Evolutionary conservation across 2,797 vertebrate species (phyloP), one percentile per base, ranked within the genome.

Genomic region (Hoplostethus atlanticus): DNA sequence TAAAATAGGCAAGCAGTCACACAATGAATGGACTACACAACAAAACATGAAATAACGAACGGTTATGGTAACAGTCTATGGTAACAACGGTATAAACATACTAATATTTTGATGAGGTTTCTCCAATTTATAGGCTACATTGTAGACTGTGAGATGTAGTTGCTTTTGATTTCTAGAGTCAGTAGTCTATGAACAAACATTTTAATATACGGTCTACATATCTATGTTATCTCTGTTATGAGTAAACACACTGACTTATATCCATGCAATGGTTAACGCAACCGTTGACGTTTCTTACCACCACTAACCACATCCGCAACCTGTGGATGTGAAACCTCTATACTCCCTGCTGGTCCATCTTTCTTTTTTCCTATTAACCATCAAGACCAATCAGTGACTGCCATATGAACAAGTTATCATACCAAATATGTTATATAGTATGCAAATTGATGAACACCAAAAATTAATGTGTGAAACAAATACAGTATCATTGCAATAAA

Each of bases 241-340:
- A 13, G 40, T 58, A 36, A 71, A 56, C 17, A 68, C 30, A 51
- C 17, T 3, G 17, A 28, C 28, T 9, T 52, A n/a, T 54, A 52
- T 56, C 11, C 66, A 83, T 77, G 51, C 60, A 64, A 2, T 54
- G 8, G 12, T 66, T 50, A 44, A 47, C 21, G 44, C 17, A 70
- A 13, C 11, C 17, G 15, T 38, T 52, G 12, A 44, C 6, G 16
- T 57, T 36, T 77, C 87, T 86, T 80, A 87, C 86, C 84, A 16
- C 6, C 48, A 3, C 6, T 63, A 63, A 1, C 40, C 31, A 4
- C 46, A 70, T 73, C 66, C 25, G 34, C 48, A 55, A 3, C 66
- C 1, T 66, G 21, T 47, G 67, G 42, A 13, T 75, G 70, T 1
- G 34, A 12, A 56, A 2, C 56, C 42, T 31, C 64, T 58, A 63